These are phyloP conservation scores for Ctenopoma multispine DNA, from an alignment of 2,797 vertebrate species.

Conservation along the genomic window DNA sequence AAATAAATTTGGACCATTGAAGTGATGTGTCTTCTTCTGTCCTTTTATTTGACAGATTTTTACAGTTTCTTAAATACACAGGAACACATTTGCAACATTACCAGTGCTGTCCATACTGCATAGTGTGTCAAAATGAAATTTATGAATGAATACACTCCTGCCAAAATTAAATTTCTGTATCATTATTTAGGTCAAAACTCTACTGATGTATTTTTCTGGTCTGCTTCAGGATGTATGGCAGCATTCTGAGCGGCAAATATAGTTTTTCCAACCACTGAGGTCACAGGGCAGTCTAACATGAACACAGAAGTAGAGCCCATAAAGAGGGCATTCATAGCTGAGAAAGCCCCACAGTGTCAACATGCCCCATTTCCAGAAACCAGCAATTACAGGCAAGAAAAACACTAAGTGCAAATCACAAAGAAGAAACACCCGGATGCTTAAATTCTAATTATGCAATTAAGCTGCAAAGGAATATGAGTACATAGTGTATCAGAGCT, in stretches of 20 bases:
- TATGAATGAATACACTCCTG: neutral
- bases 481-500: neutral
- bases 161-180: neutral
- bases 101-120: neutral
- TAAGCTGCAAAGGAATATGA: neutral
- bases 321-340: neutral
- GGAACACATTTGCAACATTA: neutral
- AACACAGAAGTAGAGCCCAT: neutral
- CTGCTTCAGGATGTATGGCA: neutral
- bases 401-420: neutral
- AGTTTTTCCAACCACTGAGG: neutral
- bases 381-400: neutral
- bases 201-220: neutral
- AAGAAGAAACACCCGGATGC: neutral
- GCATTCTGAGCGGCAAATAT: neutral
- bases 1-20: slow-evolving; percentile 1
- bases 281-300: neutral
- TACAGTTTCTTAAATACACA: neutral
- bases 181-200: neutral
- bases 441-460: neutral
- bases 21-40: neutral
- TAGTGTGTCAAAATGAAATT: neutral
- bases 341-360: neutral
- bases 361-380: neutral
- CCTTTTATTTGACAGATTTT: neutral